Conservation (phyloP, 1,140 invertebrate species). For the Drosophila nikananu region DNA sequence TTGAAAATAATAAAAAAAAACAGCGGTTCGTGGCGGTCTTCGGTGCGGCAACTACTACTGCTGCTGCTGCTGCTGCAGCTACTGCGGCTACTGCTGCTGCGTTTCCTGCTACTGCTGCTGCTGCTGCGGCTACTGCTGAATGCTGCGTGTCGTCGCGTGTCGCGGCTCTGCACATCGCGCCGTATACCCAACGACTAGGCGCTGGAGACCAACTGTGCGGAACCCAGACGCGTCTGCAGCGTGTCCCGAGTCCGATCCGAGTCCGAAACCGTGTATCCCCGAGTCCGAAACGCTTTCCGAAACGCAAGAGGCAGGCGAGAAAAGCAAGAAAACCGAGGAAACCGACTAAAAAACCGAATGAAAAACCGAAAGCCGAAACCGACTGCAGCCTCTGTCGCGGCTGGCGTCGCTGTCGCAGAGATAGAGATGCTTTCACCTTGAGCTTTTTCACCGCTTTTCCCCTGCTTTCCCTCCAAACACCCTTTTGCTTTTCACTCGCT, state of each 20-base stretch:
- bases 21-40: constrained; percentile 44
- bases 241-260: constrained; percentile 53
- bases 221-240: constrained; percentile 54
- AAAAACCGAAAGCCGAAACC: constrained; percentile 8
- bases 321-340: neutral
- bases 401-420: neutral
- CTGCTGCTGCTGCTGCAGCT: constrained; percentile 14
- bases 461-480: neutral
- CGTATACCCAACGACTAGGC: constrained; percentile 85
- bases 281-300: constrained; percentile 44
- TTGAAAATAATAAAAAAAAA: constrained; percentile 23
- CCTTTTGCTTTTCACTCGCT: neutral
- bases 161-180: constrained; percentile 84
- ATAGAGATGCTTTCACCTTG: constrained; percentile 50
- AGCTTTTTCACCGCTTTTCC: constrained; percentile 34
- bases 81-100: constrained; percentile 11
- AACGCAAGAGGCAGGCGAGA: constrained; percentile 13
- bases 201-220: constrained; percentile 73
- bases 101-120: constrained; percentile 17
- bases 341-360: neutral
- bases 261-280: constrained; percentile 33
- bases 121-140: constrained; percentile 40
- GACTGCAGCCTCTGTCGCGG: constrained; percentile 56
- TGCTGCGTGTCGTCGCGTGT: constrained; percentile 64
- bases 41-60: constrained; percentile 26